A percentile compares a stretch with the other conserved stretches of the same genome.
These are phyloP conservation scores for Platycercus adscitus DNA, from an alignment of 2,113 vertebrate genomes.

Conservation along the genomic window DNA sequence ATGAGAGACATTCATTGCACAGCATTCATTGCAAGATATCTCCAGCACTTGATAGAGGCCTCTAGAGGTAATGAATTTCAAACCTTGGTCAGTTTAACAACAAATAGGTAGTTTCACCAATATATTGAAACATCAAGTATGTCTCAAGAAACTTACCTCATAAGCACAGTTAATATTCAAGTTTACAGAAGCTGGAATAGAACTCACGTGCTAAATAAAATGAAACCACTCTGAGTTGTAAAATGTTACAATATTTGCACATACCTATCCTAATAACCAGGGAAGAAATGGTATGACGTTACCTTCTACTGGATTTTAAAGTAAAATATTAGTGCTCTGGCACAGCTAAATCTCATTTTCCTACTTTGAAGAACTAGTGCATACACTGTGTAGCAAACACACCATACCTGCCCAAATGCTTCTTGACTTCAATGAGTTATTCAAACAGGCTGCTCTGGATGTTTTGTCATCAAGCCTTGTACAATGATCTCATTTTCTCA, in stretches of 20 bases:
- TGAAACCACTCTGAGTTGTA: background rate
- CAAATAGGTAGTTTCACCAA: background rate
- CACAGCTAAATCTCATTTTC: background rate
- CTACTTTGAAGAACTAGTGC: background rate
- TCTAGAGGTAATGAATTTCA: background rate
- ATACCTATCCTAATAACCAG: background rate
- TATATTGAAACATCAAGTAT: background rate
- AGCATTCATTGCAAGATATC: background rate
- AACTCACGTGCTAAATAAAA: background rate
- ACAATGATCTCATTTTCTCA: background rate
- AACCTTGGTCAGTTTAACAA: background rate
- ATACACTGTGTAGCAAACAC: background rate
- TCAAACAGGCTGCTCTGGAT: background rate
- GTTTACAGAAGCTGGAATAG: background rate
- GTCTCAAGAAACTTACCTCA: background rate
- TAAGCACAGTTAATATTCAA: background rate
- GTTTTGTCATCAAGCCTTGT: background rate
- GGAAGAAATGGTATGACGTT: background rate
- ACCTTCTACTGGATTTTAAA: background rate
- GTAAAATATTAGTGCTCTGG: background rate
- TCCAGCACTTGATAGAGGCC: background rate
- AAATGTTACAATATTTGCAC: background rate
- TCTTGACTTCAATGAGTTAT: background rate
- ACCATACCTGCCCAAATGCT: accelerated
- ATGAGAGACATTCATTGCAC: background rate